Conservation (phyloP, 2,113 vertebrate genomes). For the Microtus montanus region DNA sequence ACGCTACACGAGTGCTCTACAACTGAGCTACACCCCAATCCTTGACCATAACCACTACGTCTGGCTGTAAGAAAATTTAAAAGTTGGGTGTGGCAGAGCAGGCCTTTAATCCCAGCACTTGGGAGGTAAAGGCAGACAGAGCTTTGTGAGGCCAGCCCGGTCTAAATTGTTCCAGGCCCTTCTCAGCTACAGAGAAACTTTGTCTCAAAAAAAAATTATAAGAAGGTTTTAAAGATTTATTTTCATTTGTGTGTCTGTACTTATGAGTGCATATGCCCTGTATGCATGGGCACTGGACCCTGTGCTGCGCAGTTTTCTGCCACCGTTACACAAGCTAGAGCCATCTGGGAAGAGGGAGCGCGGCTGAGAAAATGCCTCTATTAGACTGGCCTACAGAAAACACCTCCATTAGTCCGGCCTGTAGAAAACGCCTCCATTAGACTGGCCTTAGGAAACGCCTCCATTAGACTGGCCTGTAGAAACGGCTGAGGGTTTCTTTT, state of each 20-base stretch:
- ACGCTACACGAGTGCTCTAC: neutral
- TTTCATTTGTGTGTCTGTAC: neutral
- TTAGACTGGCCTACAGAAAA: neutral
- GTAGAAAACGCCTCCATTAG: too few relatives aligned
- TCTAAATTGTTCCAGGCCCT: neutral
- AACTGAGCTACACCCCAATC: neutral
- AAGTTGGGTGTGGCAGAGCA: neutral
- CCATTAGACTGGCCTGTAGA: neutral
- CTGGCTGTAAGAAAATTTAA: neutral
- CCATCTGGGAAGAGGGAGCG: neutral
- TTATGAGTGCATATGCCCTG: neutral
- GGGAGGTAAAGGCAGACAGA: neutral
- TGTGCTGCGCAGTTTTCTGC: neutral
- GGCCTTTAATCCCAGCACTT: neutral
- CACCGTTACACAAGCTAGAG: neutral
- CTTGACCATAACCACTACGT: too few relatives aligned
- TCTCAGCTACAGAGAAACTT: neutral
- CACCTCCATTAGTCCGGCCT: too few relatives aligned
- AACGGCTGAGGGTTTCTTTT: neutral
- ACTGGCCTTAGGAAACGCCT: too few relatives aligned
- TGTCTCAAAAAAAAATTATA: neutral
- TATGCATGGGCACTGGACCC: neutral
- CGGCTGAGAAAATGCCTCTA: neutral
- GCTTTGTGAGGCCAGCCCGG: neutral
- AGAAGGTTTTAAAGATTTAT: neutral